Evolutionary conservation across 1,140 invertebrate genomes (phyloP), one percentile per base, ranked within the genome.

Genomic region (Aphelenchoides fujianensis): DNA sequence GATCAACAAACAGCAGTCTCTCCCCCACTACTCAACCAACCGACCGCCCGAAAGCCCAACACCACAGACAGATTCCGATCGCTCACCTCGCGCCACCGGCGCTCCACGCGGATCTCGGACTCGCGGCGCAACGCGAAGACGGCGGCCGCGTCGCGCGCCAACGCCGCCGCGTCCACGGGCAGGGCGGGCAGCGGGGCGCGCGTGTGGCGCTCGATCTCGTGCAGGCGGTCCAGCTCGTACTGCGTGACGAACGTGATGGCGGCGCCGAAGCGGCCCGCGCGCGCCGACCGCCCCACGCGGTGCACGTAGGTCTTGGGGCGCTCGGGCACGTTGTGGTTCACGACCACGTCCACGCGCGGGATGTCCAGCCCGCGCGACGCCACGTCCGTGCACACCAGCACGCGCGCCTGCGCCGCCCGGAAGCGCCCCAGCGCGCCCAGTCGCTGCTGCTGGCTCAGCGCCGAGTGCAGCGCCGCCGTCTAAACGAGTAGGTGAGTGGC

Each of bases 61-160:
- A n/a, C n/a, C n/a, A n/a, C n/a, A n/a, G n/a, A n/a, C n/a, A n/a
- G n/a, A n/a, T n/a, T n/a, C n/a, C n/a, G n/a, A n/a, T n/a, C n/a
- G n/a, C n/a, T n/a, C n/a, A n/a, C n/a, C n/a, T n/a, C n/a, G 74
- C 90, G 89, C 84, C 94, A 91, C 37, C 27, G 19, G 84, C 94
- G 91, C 80, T 96, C 93, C 27, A 98, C 85, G 81, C 90, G 90
- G 61, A 96, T 92, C 84, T 95, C 91, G 9, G 93, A 92, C 85
- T 96, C 92, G 62, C 93, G 87, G 77, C 91, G 90, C 0, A 92
- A 90, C 0, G 95, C 92, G 71, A 91, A 91, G 16, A 97, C 91
- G 86, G 96, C 92, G 3, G 91, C 92, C 71, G 94, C 90, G 74
- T 96, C 93, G 74, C 90, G 90, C 27, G 90, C 88, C 0, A 94